These are phyloP conservation scores for Aricia artaxerxes DNA, from an alignment of 2,888 invertebrate species.

Conservation along the genomic window DNA sequence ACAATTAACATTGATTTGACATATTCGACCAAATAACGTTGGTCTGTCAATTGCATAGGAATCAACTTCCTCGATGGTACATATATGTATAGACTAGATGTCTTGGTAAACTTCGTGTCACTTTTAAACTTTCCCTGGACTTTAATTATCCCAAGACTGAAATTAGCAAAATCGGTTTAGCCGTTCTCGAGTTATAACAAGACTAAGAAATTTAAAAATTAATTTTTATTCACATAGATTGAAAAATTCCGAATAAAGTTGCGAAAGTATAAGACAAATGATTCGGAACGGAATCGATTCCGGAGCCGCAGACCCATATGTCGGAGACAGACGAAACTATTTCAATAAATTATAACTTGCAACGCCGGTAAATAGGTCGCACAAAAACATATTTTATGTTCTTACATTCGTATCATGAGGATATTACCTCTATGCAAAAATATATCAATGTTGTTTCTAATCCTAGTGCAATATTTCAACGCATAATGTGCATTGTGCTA, in stretches of 20 bases:
- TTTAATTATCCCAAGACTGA: too few species aligned
- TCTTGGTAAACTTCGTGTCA: too few species aligned
- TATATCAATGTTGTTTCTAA: neutral
- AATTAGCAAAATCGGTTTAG: too few species aligned
- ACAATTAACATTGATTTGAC: too few species aligned
- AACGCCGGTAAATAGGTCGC: constrained; percentile 44
- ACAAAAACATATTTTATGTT: constrained; percentile 30
- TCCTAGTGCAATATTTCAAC: neutral
- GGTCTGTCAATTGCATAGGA: too few species aligned
- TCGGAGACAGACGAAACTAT: constrained; percentile 56
- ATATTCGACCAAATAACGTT: too few species aligned
- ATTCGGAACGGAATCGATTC: constrained; percentile 44
- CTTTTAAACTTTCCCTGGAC: too few species aligned
- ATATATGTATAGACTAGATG: too few species aligned
- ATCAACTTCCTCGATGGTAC: too few species aligned
- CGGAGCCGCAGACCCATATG: constrained; percentile 46
- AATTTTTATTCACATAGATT: constrained; percentile 34
- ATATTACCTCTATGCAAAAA: neutral
- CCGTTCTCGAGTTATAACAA: too few species aligned
- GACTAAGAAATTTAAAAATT: too few species aligned
- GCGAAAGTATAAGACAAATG: constrained; percentile 43
- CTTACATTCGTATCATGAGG: neutral
- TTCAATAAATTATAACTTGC: constrained; percentile 53
- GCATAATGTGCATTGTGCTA: neutral
- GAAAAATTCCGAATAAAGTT: constrained; percentile 39